phyloP scores from a whole-genome alignment of 2,888 invertebrate genomes.

The Tricholauxania praeusta region DNA sequence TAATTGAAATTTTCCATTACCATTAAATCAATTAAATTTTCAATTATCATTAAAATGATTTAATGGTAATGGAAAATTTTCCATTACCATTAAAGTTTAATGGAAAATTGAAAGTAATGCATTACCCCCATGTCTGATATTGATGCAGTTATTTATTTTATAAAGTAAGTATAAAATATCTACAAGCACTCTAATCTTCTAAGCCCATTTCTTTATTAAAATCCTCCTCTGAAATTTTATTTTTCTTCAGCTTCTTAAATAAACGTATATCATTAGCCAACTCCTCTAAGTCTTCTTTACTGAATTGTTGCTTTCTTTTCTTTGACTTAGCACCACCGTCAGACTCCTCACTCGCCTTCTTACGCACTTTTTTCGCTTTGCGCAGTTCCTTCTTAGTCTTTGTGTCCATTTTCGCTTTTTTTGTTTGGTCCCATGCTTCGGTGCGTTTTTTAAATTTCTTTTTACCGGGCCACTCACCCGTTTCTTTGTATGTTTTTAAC shows the following conservation, averaged over 20 bases:
- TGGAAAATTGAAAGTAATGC: too few species aligned
- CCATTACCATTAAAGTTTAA: too few species aligned
- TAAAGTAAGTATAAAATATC: too few species aligned
- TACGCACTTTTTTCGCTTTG: conserved; percentile 66
- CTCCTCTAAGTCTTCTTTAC: conserved; percentile 81
- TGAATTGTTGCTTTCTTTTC: conserved; percentile 72
- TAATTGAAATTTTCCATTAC: too few species aligned
- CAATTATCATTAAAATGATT: too few species aligned
- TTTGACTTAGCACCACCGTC: conserved; percentile 60
- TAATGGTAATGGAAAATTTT: too few species aligned
- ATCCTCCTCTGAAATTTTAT: conserved; percentile 79
- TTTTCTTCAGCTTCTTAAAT: conserved; percentile 87
- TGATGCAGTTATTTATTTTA: too few species aligned
- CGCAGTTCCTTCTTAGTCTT: conserved; percentile 73
- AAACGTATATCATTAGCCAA: conserved; percentile 84
- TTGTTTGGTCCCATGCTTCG: conserved; percentile 83
- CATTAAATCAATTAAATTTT: too few species aligned
- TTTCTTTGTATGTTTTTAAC: conserved; percentile 77
- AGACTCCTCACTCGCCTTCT: conserved; percentile 59
- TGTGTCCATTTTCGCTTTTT: conserved; percentile 70
- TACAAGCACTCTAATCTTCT: conserved; percentile 42
- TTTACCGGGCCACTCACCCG: conserved; percentile 81
- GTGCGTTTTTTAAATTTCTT: conserved; percentile 71
- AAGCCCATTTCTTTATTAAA: conserved; percentile 75
- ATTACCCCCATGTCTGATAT: too few species aligned